Evolutionary conservation across 2,888 invertebrate species (phyloP), one percentile per base, ranked within the genome.

Genomic region (Chloroclystis v-ata): DNA sequence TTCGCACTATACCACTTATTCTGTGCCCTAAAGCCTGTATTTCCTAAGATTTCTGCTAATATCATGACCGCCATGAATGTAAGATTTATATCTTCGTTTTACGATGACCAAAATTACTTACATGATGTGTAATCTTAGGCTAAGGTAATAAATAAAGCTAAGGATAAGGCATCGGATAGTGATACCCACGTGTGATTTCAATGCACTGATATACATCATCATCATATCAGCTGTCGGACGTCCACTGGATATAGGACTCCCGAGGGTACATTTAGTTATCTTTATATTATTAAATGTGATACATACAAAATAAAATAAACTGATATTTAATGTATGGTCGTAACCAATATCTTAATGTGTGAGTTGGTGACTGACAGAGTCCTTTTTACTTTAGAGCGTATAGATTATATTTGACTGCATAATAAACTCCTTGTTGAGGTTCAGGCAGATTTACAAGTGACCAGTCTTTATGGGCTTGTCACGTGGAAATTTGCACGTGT

Each of bases 1-100:
- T 59, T 59, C 71, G 68, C 70, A 70, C 73, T 67, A 76, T 68
- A 67, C 62, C 67, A 67, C 72, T 80, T 71, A 72, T 74, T 73
- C 72, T 75, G 67, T 61, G 43, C 20, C 68, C 73, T 75, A 69
- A 70, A 69, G 28, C 37, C 41, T 42, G 33, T 30, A 35, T 35
- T 20, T 35, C 20, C 35, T 20, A 35, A 16, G 11, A 20, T 33
- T 33, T 16, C 20, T 16, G 32, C 13, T 16, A 20, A 14, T n/a
- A 35, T 35, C 20, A 35, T 35, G 16, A 20, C 35, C 4, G 8
- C 20, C 10, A 14, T 16, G 9, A 16, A 11, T 35, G n/a, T 20
- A 35, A 16, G 20, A 35, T 35, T 35, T 35, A 35, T 20, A 20
- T 16, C 35, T 3, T 24, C n/a, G 32, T 35, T 16, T 33, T n/a